Percentiles rank a stretch among this genome's conserved stretches.
These are phyloP conservation scores for mouse (Mus musculus) DNA, from an alignment of 2,113 vertebrate genomes.

Conservation along the genomic window GRCm39 chrX:139429501-139430000, in stretches of 20 bases:
- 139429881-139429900: slow-evolving; percentile 1
- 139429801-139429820: slow-evolving; percentile 28
- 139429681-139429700: slow-evolving; percentile 4
- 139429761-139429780: slow-evolving; percentile 34
- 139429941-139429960: slow-evolving; percentile 56
- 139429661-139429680: neutral
- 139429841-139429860: slow-evolving; percentile 54
- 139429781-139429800: neutral
- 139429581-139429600: neutral
- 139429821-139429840: slow-evolving; percentile 27
- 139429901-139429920: slow-evolving; percentile 34
- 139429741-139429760: slow-evolving; percentile 59
- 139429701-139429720: slow-evolving; percentile 52
- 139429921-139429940: slow-evolving; percentile 52
- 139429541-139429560: neutral
- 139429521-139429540: neutral
- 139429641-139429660: neutral
- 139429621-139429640: neutral
- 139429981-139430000: slow-evolving; percentile 62
- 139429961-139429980: slow-evolving; percentile 74
- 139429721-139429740: neutral
- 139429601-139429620: neutral
- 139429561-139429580: neutral
- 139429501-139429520: neutral
- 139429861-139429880: slow-evolving; percentile 55